Percentiles rank a stretch among this genome's conserved stretches.
Evolutionary conservation across 2,888 invertebrate species (phyloP).

Genomic region (Muscina levida): DNA sequence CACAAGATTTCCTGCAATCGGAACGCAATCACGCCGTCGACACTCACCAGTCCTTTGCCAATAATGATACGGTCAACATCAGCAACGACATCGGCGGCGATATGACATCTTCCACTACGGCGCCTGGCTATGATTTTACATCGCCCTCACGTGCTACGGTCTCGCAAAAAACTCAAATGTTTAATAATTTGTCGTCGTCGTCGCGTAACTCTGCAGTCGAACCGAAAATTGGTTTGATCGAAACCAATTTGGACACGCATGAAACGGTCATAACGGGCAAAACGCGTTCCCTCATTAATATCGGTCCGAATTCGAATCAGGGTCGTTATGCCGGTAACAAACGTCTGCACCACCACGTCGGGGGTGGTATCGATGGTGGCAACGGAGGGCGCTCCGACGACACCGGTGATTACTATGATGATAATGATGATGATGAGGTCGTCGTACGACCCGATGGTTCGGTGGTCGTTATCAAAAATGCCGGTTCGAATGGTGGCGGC

Average conservation of each 20-base stretch:
- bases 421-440: conserved; percentile 74
- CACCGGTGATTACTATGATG: conserved; percentile 66
- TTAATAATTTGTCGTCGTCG: conserved; percentile 70
- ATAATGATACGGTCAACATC: conserved; percentile 48
- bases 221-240: conserved; percentile 87
- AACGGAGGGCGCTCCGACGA: conserved; percentile 62
- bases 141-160: conserved; percentile 72
- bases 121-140: conserved; percentile 59
- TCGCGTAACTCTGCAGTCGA: conserved; percentile 39
- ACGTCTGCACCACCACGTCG: conserved; percentile 71
- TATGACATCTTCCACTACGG: conserved; percentile 49
- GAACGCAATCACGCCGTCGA: conserved; percentile 49
- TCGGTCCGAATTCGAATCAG: conserved; percentile 78
- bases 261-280: conserved; percentile 84
- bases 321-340: conserved; percentile 65
- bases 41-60: conserved; percentile 31
- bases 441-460: conserved; percentile 77
- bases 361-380: conserved; percentile 67
- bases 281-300: conserved; percentile 85
- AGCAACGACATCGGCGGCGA: conserved; percentile 29
- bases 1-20: conserved; percentile 53
- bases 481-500: conserved; percentile 69
- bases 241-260: conserved; percentile 93
- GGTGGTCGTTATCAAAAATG: conserved; percentile 67
- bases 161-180: conserved; percentile 74